Evolutionary conservation across 2,888 invertebrate genomes (phyloP).

Genomic region (Papilio protenor): DNA sequence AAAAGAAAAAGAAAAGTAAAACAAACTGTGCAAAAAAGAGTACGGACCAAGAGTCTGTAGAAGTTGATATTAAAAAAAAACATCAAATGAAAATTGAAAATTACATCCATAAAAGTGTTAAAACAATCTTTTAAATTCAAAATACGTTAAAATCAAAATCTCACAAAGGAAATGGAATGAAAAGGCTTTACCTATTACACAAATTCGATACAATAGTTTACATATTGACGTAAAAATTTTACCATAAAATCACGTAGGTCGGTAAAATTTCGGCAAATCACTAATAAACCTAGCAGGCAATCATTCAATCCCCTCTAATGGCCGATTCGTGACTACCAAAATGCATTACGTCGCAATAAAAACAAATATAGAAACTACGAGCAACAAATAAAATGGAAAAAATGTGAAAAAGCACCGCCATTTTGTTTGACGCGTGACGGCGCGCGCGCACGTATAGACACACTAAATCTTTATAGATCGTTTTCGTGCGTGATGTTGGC

Average conservation of each 20-base stretch:
- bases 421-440: conserved; percentile 52
- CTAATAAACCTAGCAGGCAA: conserved; percentile 43
- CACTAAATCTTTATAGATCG: conserved; percentile 79
- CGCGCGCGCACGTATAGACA: conserved; percentile 68
- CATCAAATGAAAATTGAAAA: too few species aligned
- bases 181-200: conserved; percentile 5
- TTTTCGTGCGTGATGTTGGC: conserved; percentile 77
- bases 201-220: conserved; percentile 32
- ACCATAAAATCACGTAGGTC: conserved; percentile 44
- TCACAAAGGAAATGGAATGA: not conserved
- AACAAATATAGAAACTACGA: conserved; percentile 76
- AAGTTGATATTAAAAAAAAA: too few species aligned
- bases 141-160: too few species aligned
- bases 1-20: too few species aligned
- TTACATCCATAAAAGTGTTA: not conserved
- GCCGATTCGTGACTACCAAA: conserved; percentile 75
- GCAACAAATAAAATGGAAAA: conserved; percentile 76
- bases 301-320: conserved; percentile 68
- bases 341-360: conserved; percentile 78
- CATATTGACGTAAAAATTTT: conserved; percentile 25
- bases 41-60: too few species aligned
- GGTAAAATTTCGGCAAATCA: conserved; percentile 51
- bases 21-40: too few species aligned
- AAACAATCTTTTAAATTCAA: not conserved
- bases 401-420: conserved; percentile 62